phyloP scores from a whole-genome alignment of 2,113 vertebrate species.

The Tyto alba region DNA sequence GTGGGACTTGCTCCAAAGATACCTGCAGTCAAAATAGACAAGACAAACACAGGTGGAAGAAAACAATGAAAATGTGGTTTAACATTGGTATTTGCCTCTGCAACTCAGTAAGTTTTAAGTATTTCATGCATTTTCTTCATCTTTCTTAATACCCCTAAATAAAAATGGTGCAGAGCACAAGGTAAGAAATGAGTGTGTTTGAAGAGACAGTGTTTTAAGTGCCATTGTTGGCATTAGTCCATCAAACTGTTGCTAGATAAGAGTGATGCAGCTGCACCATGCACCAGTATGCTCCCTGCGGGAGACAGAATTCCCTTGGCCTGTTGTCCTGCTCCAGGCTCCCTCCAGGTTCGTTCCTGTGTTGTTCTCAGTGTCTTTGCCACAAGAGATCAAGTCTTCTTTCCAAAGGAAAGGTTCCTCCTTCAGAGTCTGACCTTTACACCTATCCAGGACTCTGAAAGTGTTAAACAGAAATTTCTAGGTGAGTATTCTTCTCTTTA shows the following conservation, averaged over 20 bases:
- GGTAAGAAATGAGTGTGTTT: background rate
- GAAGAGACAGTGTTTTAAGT: background rate
- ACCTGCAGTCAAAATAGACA: background rate
- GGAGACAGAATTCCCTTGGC: background rate
- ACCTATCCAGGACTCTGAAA: background rate
- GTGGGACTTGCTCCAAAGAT: background rate
- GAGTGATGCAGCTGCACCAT: fast-evolving
- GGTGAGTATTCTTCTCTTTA: background rate
- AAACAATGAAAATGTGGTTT: background rate
- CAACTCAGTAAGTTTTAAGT: background rate
- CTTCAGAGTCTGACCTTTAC: background rate
- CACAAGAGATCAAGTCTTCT: background rate
- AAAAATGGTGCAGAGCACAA: background rate
- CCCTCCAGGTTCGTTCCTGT: background rate
- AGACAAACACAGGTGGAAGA: background rate
- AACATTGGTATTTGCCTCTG: background rate
- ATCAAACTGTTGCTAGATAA: background rate
- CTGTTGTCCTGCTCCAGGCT: background rate
- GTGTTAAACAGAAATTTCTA: background rate
- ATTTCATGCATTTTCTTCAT: background rate
- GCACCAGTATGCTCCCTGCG: background rate
- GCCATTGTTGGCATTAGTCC: background rate
- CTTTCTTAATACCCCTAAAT: background rate
- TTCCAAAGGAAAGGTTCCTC: background rate
- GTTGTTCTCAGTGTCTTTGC: background rate